Evolutionary conservation across 1,140 invertebrate species (phyloP).

Genomic region (Eueides isabella): DNA sequence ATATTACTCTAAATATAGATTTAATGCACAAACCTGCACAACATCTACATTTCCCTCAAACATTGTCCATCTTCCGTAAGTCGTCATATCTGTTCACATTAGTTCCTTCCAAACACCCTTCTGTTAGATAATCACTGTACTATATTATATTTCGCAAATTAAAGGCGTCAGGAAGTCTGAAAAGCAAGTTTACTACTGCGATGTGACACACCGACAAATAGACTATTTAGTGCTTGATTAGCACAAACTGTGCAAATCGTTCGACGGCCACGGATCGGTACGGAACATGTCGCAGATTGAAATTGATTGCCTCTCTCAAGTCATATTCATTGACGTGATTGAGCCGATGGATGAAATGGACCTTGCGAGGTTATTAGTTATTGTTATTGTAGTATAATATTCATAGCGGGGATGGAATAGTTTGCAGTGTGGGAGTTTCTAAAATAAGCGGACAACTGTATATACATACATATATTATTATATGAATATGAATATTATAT

Average conservation of each 20-base stretch:
- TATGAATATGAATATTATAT: too few relatives aligned
- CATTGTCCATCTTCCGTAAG: conserved; percentile 72
- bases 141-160: conserved; percentile 14
- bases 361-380: conserved; percentile 65
- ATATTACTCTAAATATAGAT: not conserved
- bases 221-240: conserved; percentile 79
- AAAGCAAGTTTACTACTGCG: conserved; percentile 53
- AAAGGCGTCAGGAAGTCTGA: conserved; percentile 44
- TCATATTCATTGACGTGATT: conserved; percentile 73
- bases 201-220: conserved; percentile 53
- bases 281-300: conserved; percentile 56
- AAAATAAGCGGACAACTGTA: not conserved
- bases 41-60: conserved; percentile 62
- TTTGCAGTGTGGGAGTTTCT: conserved; percentile 15
- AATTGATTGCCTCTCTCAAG: conserved; percentile 68
- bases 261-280: conserved; percentile 43
- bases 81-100: conserved; percentile 52
- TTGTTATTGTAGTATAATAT: conserved; percentile 37
- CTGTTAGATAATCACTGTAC: not conserved
- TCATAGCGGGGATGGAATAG: conserved; percentile 18
- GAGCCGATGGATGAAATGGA: conserved; percentile 69
- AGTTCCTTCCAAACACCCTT: conserved; percentile 19
- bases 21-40: conserved; percentile 58
- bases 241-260: conserved; percentile 75
- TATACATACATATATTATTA: too few relatives aligned